Conservation (phyloP, 2,797 vertebrate genomes). For the Cyprinella venusta region DNA sequence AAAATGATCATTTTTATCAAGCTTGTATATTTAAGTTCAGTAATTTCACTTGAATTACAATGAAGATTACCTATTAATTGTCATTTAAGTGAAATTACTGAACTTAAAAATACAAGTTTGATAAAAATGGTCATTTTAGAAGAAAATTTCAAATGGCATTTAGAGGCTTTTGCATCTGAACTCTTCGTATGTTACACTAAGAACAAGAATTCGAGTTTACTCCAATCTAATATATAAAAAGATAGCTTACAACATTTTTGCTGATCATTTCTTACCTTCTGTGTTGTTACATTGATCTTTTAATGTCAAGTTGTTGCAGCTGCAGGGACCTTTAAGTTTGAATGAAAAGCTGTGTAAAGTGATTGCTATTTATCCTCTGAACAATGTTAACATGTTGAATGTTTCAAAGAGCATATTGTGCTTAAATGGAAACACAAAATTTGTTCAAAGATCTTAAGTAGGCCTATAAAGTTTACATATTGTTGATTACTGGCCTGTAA, state of each 20-base stretch:
- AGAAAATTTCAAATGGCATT: too few species aligned
- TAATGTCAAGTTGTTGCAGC: neutral
- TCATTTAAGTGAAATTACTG: too few species aligned
- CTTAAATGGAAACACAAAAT: neutral
- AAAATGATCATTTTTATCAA: too few species aligned
- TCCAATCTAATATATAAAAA: neutral
- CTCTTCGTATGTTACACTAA: too few species aligned
- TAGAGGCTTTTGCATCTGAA: too few species aligned
- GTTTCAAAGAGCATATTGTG: neutral
- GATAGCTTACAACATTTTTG: neutral
- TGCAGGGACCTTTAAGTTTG: conserved; percentile 57
- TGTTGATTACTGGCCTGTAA: neutral
- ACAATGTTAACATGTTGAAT: neutral
- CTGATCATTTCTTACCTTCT: conserved; percentile 64
- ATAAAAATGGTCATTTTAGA: too few species aligned
- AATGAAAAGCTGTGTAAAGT: neutral
- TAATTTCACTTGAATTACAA: too few species aligned
- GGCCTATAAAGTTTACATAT: neutral
- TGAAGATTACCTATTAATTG: too few species aligned
- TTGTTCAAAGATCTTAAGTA: neutral
- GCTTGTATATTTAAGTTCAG: too few species aligned
- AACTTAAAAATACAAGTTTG: too few species aligned
- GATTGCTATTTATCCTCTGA: neutral
- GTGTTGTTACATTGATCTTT: conserved; percentile 62
- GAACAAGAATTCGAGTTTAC: neutral